A percentile compares a stretch with the other conserved stretches of the same genome.
Conservation (phyloP, 1,140 invertebrate genomes). For the Muscidifurax raptorellus region DNA sequence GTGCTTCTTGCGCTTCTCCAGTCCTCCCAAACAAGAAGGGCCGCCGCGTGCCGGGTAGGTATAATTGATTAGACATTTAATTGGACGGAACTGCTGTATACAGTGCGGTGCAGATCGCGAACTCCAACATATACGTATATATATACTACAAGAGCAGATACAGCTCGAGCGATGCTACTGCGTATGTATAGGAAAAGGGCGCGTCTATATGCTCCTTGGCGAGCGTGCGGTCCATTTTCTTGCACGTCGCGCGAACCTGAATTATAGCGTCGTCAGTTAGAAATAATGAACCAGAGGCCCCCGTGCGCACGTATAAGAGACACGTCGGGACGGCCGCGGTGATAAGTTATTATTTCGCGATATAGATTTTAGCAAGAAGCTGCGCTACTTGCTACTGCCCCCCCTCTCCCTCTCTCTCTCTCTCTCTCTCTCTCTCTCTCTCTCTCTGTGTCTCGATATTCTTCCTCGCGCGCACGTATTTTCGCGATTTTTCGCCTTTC, state of each 20-base stretch:
- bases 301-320: conserved; percentile 55
- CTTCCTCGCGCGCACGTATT: background rate
- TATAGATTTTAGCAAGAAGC: conserved; percentile 60
- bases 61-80: conserved; percentile 69
- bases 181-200: no score
- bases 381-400: no score
- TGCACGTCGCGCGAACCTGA: conserved; percentile 66
- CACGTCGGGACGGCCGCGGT: conserved; percentile 57
- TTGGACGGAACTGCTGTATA: conserved; percentile 62
- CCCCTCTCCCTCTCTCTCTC: no score
- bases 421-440: background rate
- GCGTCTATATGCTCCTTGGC: background rate
- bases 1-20: conserved; percentile 11
- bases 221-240: conserved; percentile 64
- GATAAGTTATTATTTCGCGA: conserved; percentile 69
- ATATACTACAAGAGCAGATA: no score
- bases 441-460: conserved; percentile 6
- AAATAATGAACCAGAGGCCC: conserved; percentile 66
- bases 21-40: conserved; percentile 56
- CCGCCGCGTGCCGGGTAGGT: conserved; percentile 23
- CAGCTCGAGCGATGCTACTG: no score
- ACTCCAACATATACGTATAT: conserved; percentile 10
- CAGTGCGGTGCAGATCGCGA: conserved; percentile 30
- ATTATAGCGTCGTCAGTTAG: conserved; percentile 71
- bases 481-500: background rate